Evolutionary conservation across 2,113 vertebrate species (phyloP).

Genomic region (Ranitomeya variabilis): DNA sequence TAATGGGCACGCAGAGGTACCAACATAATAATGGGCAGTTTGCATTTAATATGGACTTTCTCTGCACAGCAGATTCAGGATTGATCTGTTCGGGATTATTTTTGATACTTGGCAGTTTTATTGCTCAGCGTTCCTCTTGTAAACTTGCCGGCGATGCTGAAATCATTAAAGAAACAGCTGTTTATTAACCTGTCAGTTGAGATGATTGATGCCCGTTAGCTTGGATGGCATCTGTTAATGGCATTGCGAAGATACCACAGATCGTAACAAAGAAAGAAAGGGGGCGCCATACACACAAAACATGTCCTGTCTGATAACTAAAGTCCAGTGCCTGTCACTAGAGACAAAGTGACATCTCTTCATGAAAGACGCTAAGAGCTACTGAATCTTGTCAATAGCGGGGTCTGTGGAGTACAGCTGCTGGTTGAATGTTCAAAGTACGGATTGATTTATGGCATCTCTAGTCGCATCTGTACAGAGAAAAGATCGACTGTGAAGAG

Average conservation of each 20-base stretch:
- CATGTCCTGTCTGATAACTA: neutral
- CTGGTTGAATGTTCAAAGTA: constrained; percentile 31
- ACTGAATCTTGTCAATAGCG: constrained; percentile 19
- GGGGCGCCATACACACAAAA: neutral
- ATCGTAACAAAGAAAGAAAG: neutral
- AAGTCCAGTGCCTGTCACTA: neutral
- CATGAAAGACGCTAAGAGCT: constrained; percentile 31
- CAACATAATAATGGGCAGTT: neutral
- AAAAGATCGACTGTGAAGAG: constrained; percentile 35
- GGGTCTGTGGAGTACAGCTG: constrained; percentile 31
- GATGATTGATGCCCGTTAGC: constrained; percentile 42
- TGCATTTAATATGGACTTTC: neutral
- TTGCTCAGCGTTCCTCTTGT: constrained; percentile 9
- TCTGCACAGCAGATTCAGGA: constrained; percentile 21
- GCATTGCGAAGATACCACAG: neutral
- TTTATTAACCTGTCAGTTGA: constrained; percentile 48
- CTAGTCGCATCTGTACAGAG: constrained; percentile 14
- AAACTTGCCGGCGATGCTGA: constrained; percentile 31
- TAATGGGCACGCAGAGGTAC: constrained; percentile 3
- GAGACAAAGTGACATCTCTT: constrained; percentile 40
- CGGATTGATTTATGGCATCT: constrained; percentile 54
- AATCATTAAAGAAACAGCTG: constrained; percentile 53
- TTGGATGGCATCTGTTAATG: constrained; percentile 51
- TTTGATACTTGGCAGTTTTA: constrained; percentile 40
- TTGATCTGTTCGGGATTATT: constrained; percentile 41